Conservation (phyloP, 1,140 invertebrate genomes). For the Diachasma alloeum region DNA sequence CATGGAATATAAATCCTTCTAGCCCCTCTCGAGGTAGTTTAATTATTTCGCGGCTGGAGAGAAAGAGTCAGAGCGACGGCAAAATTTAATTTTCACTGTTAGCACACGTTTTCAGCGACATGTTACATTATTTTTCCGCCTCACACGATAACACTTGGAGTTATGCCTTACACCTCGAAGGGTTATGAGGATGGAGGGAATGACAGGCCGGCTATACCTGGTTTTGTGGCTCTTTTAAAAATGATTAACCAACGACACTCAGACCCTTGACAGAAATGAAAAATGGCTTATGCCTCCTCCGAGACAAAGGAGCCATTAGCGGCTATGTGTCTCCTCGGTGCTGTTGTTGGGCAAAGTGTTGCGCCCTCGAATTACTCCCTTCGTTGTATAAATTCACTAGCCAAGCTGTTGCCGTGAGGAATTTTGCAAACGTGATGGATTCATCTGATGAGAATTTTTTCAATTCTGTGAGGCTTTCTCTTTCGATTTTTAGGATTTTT, state of each 20-base stretch:
- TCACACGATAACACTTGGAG: not conserved
- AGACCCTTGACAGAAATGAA: conserved; percentile 41
- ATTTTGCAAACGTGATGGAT: not conserved
- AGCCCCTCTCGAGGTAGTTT: not conserved
- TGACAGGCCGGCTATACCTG: conserved; percentile 42
- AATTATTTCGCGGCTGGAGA: not conserved
- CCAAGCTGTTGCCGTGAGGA: conserved; percentile 1
- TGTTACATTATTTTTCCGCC: not conserved
- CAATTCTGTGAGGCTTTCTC: not conserved
- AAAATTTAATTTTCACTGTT: conserved; percentile 3
- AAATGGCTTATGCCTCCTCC: conserved; percentile 42
- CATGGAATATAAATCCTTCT: not conserved
- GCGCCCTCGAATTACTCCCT: not conserved
- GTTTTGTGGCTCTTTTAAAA: conserved; percentile 49
- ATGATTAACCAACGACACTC: conserved; percentile 49
- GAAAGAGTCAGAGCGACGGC: not conserved
- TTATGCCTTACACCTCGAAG: conserved; percentile 23
- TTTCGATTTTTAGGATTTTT: no score
- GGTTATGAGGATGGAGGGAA: not conserved
- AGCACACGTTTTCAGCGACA: not conserved
- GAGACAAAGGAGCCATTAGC: conserved; percentile 49
- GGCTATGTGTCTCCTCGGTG: conserved; percentile 26
- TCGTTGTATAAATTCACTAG: not conserved
- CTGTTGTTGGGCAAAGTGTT: not conserved
- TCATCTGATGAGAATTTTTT: not conserved